A percentile compares a stretch with the other conserved stretches of the same genome.
Evolutionary conservation across 2,113 vertebrate genomes (phyloP).

Genomic region (Lophius piscatorius): DNA sequence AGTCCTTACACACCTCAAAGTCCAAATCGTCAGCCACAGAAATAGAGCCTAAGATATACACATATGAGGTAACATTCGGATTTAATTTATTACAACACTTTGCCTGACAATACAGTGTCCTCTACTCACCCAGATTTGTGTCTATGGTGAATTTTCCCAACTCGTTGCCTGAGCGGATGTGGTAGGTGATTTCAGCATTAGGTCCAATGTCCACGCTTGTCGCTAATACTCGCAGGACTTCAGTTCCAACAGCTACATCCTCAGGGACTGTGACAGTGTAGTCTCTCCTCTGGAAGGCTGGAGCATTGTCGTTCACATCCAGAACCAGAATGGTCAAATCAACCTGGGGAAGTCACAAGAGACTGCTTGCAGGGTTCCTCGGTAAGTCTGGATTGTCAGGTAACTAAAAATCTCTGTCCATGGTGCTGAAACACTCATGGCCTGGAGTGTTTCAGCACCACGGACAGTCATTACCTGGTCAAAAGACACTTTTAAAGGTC

Average conservation of each 20-base stretch:
- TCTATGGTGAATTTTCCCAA: constrained; percentile 89
- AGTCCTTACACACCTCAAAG: constrained; percentile 93
- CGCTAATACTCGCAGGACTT: constrained; percentile 89
- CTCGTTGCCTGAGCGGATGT: constrained; percentile 91
- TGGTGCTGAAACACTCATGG: neutral
- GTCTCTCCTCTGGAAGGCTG: constrained; percentile 92
- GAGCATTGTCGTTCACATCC: constrained; percentile 97
- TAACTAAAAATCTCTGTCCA: too few species aligned
- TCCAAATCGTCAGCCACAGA: constrained; percentile 89
- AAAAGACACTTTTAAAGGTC: constrained; percentile 18
- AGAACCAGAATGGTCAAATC: constrained; percentile 90
- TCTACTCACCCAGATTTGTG: constrained; percentile 81
- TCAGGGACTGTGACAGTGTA: constrained; percentile 90
- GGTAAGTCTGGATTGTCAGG: too few species aligned
- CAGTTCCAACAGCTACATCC: constrained; percentile 87
- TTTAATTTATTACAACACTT: neutral
- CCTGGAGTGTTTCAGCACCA: neutral
- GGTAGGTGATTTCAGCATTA: constrained; percentile 92
- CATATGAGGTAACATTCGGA: constrained; percentile 53
- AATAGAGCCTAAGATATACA: constrained; percentile 83
- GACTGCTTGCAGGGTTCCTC: neutral
- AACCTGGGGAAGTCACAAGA: constrained; percentile 64
- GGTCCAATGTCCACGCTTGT: constrained; percentile 92
- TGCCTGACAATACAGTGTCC: neutral
- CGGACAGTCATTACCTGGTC: neutral